Conservation (phyloP, 2,113 vertebrate genomes). For the Formicarius rufipectus region DNA sequence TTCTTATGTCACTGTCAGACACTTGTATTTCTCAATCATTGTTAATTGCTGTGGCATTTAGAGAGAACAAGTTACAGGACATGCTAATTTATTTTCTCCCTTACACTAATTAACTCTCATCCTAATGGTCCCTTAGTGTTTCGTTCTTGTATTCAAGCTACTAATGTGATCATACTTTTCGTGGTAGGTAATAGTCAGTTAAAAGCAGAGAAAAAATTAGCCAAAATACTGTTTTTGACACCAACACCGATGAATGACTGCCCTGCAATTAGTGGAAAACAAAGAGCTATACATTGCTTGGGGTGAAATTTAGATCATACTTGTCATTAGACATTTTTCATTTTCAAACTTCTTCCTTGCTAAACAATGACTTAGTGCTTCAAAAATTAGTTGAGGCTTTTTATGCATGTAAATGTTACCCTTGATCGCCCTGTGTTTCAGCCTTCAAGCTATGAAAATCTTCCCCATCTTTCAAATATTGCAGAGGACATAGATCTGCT, state of each 20-base stretch:
- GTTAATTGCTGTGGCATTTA: slow-evolving; percentile 1
- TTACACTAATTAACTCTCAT: not conserved
- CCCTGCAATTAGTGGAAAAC: not conserved
- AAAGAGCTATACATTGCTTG: slow-evolving; percentile 44
- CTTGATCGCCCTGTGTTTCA: not conserved
- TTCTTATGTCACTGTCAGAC: not conserved
- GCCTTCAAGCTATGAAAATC: slow-evolving; percentile 14
- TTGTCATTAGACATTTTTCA: slow-evolving; percentile 50
- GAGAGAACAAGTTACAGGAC: not conserved
- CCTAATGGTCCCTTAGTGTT: not conserved
- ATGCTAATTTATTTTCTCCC: not conserved
- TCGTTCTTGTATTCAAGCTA: not conserved
- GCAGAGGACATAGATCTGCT: not conserved
- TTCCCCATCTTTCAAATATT: not conserved
- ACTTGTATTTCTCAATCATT: slow-evolving; percentile 44
- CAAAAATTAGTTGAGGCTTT: not conserved
- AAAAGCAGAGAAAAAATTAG: not conserved
- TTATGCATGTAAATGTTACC: not conserved
- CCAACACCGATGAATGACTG: not conserved
- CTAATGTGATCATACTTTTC: not conserved
- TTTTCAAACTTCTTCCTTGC: slow-evolving; percentile 31
- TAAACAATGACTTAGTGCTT: slow-evolving; percentile 15
- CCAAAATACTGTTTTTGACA: not conserved
- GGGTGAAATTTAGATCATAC: slow-evolving; percentile 37
- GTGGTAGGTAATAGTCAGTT: not conserved